Conservation (phyloP, 2,888 invertebrate species). For the Creontiades dilutus region DNA sequence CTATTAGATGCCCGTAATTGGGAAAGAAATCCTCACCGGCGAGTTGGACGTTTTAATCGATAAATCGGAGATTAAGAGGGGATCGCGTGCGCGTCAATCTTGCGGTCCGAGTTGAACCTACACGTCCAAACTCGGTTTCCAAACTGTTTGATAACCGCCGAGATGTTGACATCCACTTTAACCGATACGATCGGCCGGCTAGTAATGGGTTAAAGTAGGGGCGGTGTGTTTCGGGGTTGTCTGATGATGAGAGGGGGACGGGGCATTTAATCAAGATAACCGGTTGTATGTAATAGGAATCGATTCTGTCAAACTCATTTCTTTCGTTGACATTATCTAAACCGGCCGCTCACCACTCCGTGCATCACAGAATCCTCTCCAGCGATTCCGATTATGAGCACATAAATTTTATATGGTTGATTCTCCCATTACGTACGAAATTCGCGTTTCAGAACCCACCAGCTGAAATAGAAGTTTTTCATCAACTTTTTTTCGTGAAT, state of each 20-base stretch:
- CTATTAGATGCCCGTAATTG: background rate
- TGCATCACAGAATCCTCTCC: no score
- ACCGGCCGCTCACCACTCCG: no score
- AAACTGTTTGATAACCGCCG: background rate
- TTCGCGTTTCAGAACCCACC: no score
- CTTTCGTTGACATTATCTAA: constrained; percentile 4
- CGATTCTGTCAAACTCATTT: background rate
- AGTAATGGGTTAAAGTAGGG: background rate
- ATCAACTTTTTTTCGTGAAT: no score
- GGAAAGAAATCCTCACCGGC: background rate
- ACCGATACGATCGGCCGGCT: background rate
- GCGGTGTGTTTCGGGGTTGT: background rate
- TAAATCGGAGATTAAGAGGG: background rate
- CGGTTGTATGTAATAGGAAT: background rate
- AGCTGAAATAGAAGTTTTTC: no score
- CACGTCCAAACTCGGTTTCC: background rate
- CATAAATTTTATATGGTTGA: no score
- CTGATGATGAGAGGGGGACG: background rate
- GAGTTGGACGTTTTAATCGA: background rate
- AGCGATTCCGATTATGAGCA: no score
- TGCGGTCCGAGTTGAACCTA: background rate
- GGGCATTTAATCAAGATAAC: background rate
- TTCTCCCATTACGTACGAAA: no score
- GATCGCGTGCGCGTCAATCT: constrained; percentile 13
- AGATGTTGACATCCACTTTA: constrained; percentile 36